Conservation (phyloP, 1,140 invertebrate species). For the Nasonia vitripennis region DNA sequence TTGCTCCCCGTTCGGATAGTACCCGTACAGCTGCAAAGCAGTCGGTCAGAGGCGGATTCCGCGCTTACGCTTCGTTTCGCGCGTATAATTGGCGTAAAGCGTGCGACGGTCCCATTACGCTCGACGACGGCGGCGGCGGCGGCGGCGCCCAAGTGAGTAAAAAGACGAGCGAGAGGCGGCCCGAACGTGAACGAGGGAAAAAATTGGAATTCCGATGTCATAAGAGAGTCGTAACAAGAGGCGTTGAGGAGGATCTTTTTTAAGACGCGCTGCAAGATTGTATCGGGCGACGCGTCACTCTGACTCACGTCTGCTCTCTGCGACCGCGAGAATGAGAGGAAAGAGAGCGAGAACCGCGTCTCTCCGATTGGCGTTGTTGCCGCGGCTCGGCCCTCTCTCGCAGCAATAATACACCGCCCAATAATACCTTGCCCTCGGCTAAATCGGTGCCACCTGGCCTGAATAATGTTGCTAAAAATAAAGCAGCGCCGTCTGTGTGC, state of each 20-base stretch:
- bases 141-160: neutral
- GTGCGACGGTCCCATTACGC: slow-evolving; percentile 17
- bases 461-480: slow-evolving; percentile 65
- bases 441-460: slow-evolving; percentile 64
- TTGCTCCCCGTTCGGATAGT: neutral
- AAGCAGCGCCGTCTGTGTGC: neutral
- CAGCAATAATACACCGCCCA: slow-evolving; percentile 41
- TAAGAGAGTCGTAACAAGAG: neutral
- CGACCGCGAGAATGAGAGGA: neutral
- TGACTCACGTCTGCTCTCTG: slow-evolving; percentile 3
- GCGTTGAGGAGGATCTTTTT: neutral
- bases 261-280: neutral
- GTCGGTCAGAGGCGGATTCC: neutral
- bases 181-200: neutral
- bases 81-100: slow-evolving; percentile 22
- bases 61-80: slow-evolving; percentile 19
- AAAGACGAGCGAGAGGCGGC: neutral
- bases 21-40: too few species aligned
- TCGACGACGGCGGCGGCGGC: too few species aligned
- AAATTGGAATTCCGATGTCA: neutral
- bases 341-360: neutral
- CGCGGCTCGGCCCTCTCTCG: neutral
- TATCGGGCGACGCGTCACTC: neutral
- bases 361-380: slow-evolving; percentile 1
- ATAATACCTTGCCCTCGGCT: slow-evolving; percentile 60